Evolutionary conservation across 2,888 invertebrate genomes (phyloP).

Genomic region (Trypoxylon attenuatum): DNA sequence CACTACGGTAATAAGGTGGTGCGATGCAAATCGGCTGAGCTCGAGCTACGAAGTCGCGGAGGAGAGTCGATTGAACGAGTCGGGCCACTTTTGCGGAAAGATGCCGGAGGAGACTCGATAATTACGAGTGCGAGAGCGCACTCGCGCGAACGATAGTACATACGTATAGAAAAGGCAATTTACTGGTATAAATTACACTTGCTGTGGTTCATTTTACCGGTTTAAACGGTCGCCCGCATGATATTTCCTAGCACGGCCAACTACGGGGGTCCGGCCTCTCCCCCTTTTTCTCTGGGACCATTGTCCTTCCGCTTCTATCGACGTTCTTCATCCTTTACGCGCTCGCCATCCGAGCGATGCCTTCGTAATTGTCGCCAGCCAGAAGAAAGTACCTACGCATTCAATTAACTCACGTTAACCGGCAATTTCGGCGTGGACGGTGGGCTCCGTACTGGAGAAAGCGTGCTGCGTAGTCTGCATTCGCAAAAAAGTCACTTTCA

Average conservation of each 20-base stretch:
- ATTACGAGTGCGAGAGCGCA: conserved; percentile 23
- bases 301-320: conserved; percentile 13
- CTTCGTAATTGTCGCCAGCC: not conserved
- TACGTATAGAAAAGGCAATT: conserved; percentile 35
- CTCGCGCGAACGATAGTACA: too few relatives aligned
- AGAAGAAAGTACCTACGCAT: not conserved
- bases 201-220: conserved; percentile 40
- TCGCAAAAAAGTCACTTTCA: not conserved
- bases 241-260: conserved; percentile 10
- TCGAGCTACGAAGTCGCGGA: conserved; percentile 3
- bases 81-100: not conserved
- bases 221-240: conserved; percentile 22
- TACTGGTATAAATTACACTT: conserved; percentile 40
- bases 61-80: not conserved
- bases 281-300: conserved; percentile 4
- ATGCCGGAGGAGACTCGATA: conserved; percentile 6
- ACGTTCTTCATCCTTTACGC: not conserved
- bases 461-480: not conserved
- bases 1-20: not conserved
- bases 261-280: too few relatives aligned
- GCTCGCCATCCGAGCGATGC: not conserved
- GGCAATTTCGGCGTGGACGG: not conserved
- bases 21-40: not conserved
- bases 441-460: not conserved
- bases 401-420: not conserved